A percentile compares a stretch with the other conserved stretches of the same genome.
These are phyloP conservation scores for Deladenus siricidicola DNA, from an alignment of 2,888 invertebrate species.

Conservation along the genomic window DNA sequence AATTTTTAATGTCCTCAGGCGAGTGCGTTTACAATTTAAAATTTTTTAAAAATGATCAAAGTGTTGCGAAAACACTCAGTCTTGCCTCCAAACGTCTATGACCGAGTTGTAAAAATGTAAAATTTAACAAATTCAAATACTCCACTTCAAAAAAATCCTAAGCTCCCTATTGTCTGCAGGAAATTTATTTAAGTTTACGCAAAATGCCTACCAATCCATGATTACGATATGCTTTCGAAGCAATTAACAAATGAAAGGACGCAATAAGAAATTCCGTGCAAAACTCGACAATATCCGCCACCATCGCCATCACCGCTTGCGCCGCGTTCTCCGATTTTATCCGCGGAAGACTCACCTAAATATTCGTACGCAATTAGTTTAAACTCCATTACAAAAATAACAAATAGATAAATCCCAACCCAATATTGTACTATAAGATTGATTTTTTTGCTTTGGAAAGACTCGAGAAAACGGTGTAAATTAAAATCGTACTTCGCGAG, in stretches of 20 bases:
- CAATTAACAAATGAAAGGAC: slow-evolving; percentile 69
- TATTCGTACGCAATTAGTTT: neutral
- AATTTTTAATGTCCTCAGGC: neutral
- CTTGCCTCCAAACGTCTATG: too few species aligned
- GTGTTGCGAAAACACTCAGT: neutral
- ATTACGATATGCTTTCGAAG: slow-evolving; percentile 64
- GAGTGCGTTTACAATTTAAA: too few species aligned
- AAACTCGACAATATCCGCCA: slow-evolving; percentile 71
- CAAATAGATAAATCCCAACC: too few species aligned
- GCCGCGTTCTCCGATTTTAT: slow-evolving; percentile 63
- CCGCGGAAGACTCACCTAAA: slow-evolving; percentile 34
- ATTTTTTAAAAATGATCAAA: too few species aligned
- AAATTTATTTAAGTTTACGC: neutral
- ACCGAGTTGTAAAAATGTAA: too few species aligned
- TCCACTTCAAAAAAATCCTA: too few species aligned
- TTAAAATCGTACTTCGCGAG: too few species aligned
- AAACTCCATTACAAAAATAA: too few species aligned
- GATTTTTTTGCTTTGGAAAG: neutral
- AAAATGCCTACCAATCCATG: slow-evolving; percentile 59
- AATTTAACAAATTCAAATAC: too few species aligned
- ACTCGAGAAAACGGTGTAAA: too few species aligned
- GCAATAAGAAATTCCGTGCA: slow-evolving; percentile 72
- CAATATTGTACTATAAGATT: too few species aligned
- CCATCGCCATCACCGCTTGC: slow-evolving; percentile 73
- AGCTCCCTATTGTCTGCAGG: neutral